Conservation (phyloP, 2,888 invertebrate genomes). For the Agonopterix subpropinquella region DNA sequence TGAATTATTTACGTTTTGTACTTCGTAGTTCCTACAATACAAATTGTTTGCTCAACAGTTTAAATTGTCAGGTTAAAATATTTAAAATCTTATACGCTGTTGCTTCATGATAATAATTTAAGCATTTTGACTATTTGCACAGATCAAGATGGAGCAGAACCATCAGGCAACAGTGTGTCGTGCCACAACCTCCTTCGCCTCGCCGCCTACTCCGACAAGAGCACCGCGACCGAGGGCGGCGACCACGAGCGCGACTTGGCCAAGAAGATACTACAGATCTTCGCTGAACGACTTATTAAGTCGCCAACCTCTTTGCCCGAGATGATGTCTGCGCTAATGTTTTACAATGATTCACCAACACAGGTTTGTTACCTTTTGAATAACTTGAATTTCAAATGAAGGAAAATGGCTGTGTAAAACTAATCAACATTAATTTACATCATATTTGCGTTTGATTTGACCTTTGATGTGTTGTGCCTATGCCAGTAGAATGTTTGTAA, state of each 20-base stretch:
- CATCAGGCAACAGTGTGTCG: conserved; percentile 93
- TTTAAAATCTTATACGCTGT: neutral
- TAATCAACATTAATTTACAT: too few relatives aligned
- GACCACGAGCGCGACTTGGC: conserved; percentile 71
- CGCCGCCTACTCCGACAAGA: conserved; percentile 80
- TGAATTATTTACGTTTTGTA: too few relatives aligned
- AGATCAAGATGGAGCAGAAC: conserved; percentile 97
- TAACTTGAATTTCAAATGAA: neutral
- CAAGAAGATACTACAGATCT: conserved; percentile 75
- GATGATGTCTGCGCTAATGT: conserved; percentile 83
- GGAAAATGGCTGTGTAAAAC: too few relatives aligned
- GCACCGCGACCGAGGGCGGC: conserved; percentile 47
- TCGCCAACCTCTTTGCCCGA: conserved; percentile 84
- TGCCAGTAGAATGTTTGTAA: too few relatives aligned
- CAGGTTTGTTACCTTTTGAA: conserved; percentile 74
- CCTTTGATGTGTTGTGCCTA: too few relatives aligned
- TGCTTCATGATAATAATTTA: neutral
- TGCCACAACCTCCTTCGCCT: conserved; percentile 87
- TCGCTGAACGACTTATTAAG: conserved; percentile 76
- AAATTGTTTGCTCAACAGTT: too few relatives aligned
- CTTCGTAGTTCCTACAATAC: too few relatives aligned
- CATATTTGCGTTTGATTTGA: too few relatives aligned
- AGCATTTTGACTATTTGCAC: conserved; percentile 8
- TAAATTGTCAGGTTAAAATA: too few relatives aligned
- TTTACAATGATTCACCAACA: conserved; percentile 81